Evolutionary conservation across 2,113 vertebrate species (phyloP).

Genomic region (Cebus imitator): DNA sequence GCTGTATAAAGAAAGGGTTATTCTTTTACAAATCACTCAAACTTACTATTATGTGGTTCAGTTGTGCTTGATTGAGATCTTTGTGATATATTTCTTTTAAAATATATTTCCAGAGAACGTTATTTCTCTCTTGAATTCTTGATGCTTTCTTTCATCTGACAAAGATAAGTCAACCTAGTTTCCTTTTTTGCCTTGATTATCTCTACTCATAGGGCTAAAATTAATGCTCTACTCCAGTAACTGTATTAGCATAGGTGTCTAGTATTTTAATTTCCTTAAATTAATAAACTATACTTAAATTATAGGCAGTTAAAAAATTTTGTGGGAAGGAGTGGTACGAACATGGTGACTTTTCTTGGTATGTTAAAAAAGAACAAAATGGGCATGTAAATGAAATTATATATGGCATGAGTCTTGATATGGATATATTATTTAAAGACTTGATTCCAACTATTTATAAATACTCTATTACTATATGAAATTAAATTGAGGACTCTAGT

Average conservation of each 20-base stretch:
- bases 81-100: slow-evolving; percentile 1
- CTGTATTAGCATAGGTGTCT: neutral
- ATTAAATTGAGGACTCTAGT: neutral
- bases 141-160: neutral
- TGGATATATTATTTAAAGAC: neutral
- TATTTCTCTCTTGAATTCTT: neutral
- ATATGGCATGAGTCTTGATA: neutral
- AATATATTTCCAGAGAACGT: neutral
- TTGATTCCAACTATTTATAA: neutral
- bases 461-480: neutral
- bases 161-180: neutral
- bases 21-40: neutral
- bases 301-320: neutral
- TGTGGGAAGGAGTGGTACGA: neutral
- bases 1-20: neutral
- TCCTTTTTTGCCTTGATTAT: neutral
- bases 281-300: neutral
- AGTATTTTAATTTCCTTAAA: neutral
- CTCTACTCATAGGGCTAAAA: neutral
- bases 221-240: neutral
- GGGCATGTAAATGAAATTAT: neutral
- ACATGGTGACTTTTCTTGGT: neutral
- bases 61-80: neutral
- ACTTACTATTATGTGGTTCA: neutral
- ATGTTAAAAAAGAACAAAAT: neutral